These are phyloP conservation scores for Stichopus horrens DNA, from an alignment of 53 echinoderm and acorn worm species.

Conservation along the genomic window DNA sequence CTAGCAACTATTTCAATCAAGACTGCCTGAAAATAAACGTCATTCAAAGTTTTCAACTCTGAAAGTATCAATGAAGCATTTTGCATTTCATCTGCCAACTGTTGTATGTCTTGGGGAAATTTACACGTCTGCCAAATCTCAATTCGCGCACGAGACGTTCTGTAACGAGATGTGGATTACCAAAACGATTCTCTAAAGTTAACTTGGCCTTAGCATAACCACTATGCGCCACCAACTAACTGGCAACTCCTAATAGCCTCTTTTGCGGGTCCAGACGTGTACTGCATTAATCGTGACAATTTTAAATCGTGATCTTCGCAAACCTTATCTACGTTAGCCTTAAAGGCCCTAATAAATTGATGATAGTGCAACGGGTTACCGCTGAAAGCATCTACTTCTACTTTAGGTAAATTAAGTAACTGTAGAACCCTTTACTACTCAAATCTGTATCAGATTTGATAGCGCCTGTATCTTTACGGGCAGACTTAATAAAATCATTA, in stretches of 20 bases:
- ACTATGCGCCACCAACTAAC: slow-evolving; percentile 28
- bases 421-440: not conserved
- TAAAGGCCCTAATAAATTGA: slow-evolving; percentile 48
- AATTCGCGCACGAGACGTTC: slow-evolving; percentile 38
- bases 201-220: slow-evolving; percentile 45
- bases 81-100: slow-evolving; percentile 60
- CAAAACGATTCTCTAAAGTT: slow-evolving; percentile 48
- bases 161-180: slow-evolving; percentile 51
- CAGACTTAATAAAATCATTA: no score
- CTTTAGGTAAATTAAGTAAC: slow-evolving; percentile 53
- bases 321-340: slow-evolving; percentile 49
- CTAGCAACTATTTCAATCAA: slow-evolving; percentile 39
- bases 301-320: slow-evolving; percentile 49
- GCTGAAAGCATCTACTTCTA: slow-evolving; percentile 43
- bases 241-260: slow-evolving; percentile 55
- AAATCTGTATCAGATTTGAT: no score
- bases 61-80: slow-evolving; percentile 29
- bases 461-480: no score
- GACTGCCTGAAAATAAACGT: slow-evolving; percentile 49
- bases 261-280: slow-evolving; percentile 49
- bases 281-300: slow-evolving; percentile 51
- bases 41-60: slow-evolving; percentile 26
- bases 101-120: slow-evolving; percentile 46
- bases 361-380: slow-evolving; percentile 55
- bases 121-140: slow-evolving; percentile 39